phyloP scores from a whole-genome alignment of 2,888 invertebrate species.

The Drosophila histrio region DNA sequence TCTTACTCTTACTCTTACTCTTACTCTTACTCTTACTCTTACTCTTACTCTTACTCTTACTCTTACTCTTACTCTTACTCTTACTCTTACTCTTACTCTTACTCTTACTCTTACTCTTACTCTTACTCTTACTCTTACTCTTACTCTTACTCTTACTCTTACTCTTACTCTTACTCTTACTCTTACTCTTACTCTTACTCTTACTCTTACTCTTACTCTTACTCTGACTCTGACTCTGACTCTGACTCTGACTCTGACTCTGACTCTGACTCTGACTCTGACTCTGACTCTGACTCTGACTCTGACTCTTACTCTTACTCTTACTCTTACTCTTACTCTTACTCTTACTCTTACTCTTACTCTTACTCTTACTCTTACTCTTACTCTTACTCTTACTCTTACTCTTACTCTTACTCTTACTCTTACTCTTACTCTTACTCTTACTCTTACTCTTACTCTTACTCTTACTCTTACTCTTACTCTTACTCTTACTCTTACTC shows the following conservation, averaged over 20 bases:
- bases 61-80: not conserved
- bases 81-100: not conserved
- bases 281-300: not conserved
- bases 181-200: not conserved
- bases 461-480: not conserved
- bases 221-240: not conserved
- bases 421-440: constrained; percentile 1
- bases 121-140: not conserved
- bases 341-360: not conserved
- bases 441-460: not conserved
- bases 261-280: not conserved
- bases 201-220: not conserved
- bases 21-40: not conserved
- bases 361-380: constrained; percentile 2
- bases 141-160: not conserved
- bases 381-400: constrained; percentile 1
- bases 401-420: not conserved
- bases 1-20: not conserved
- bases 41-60: not conserved
- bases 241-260: not conserved
- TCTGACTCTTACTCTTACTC: not conserved
- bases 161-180: not conserved
- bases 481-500: not conserved
- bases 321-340: not conserved
- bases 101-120: not conserved